Evolutionary conservation across 2,797 vertebrate genomes (phyloP).

Genomic region (Sciurus vulgaris): DNA sequence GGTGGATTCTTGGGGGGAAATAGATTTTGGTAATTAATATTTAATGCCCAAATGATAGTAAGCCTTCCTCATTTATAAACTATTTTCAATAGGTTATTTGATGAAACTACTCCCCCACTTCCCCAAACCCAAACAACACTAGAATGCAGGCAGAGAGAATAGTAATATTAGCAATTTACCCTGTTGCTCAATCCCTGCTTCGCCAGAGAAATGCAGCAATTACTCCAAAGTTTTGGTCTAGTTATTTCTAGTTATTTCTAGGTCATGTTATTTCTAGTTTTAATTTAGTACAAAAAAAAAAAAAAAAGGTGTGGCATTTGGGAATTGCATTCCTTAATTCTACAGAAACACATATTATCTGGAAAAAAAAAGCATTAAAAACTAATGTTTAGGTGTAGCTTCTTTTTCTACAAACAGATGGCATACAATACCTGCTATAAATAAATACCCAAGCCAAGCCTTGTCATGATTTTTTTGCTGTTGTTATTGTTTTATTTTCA

Average conservation of each 20-base stretch:
- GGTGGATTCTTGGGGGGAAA: neutral
- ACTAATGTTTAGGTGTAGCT: neutral
- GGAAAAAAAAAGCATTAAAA: slow-evolving; percentile 40
- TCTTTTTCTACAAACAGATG: slow-evolving; percentile 42
- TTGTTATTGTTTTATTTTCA: neutral
- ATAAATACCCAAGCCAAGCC: neutral
- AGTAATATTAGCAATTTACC: neutral
- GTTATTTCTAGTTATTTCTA: neutral
- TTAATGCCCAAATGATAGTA: slow-evolving; percentile 9
- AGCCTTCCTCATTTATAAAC: neutral
- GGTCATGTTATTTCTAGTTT: slow-evolving; percentile 32
- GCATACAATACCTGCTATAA: neutral
- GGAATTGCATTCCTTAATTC: slow-evolving; percentile 43
- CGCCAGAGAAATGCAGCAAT: neutral
- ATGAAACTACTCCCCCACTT: neutral
- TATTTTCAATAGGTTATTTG: slow-evolving; percentile 21
- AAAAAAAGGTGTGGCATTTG: slow-evolving; percentile 3
- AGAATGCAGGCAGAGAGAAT: neutral
- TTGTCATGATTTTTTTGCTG: neutral
- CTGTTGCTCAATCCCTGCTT: neutral
- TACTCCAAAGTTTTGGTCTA: neutral
- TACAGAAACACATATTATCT: slow-evolving; percentile 15
- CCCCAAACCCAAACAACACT: neutral
- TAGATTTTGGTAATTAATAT: neutral
- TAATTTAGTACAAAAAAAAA: slow-evolving; percentile 41